These are phyloP conservation scores for Operophtera brumata DNA, from an alignment of 2,888 invertebrate species.

Conservation along the genomic window DNA sequence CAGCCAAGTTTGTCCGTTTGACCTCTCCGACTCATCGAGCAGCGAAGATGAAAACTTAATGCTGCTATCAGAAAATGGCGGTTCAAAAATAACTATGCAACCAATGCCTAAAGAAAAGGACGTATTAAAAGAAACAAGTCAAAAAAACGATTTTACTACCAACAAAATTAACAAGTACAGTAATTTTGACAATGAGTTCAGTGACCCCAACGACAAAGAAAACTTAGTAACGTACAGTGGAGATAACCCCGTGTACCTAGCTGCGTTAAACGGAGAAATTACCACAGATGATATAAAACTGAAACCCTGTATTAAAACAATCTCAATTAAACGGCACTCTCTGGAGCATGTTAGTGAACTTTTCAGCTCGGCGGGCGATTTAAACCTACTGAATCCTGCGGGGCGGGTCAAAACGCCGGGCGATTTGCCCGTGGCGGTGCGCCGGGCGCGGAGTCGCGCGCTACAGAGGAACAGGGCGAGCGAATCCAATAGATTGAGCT, in stretches of 20 bases:
- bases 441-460: slow-evolving; percentile 84
- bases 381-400: slow-evolving; percentile 86
- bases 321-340: slow-evolving; percentile 81
- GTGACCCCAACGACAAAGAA: slow-evolving; percentile 73
- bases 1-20: slow-evolving; percentile 56
- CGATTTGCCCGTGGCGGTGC: slow-evolving; percentile 88
- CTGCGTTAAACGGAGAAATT: slow-evolving; percentile 68
- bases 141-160: slow-evolving; percentile 62
- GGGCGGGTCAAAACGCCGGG: slow-evolving; percentile 91
- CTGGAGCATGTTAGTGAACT: slow-evolving; percentile 88
- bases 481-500: slow-evolving; percentile 86
- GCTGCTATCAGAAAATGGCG: slow-evolving; percentile 71
- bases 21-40: slow-evolving; percentile 69
- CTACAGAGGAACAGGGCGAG: slow-evolving; percentile 67
- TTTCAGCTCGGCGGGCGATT: slow-evolving; percentile 84
- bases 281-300: slow-evolving; percentile 52
- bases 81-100: slow-evolving; percentile 75
- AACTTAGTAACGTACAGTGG: slow-evolving; percentile 64
- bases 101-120: slow-evolving; percentile 64
- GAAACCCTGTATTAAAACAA: slow-evolving; percentile 56
- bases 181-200: slow-evolving; percentile 73
- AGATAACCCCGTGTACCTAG: slow-evolving; percentile 71
- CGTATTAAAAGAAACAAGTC: slow-evolving; percentile 66
- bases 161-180: slow-evolving; percentile 72
- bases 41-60: slow-evolving; percentile 76